These are phyloP conservation scores for Gnatocerus cornutus DNA, from an alignment of 2,888 invertebrate genomes.

Conservation along the genomic window DNA sequence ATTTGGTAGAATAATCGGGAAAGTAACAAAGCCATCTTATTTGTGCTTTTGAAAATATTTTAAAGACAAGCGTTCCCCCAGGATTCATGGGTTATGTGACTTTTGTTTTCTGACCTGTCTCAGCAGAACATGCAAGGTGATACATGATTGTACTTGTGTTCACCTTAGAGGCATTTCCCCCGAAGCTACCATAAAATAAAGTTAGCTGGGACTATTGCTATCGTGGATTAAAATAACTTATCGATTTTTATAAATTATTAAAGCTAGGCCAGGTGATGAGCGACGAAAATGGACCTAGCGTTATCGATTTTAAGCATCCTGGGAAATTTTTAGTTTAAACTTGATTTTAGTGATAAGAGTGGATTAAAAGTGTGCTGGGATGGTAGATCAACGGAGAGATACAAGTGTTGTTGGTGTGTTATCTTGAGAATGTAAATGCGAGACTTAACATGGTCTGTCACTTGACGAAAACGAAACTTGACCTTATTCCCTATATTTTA, in stretches of 20 bases:
- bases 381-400: conserved; percentile 9
- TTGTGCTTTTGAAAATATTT: conserved; percentile 33
- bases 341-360: conserved; percentile 2
- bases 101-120: conserved; percentile 28
- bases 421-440: conserved; percentile 21
- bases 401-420: conserved; percentile 19
- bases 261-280: conserved; percentile 5
- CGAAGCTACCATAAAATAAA: conserved; percentile 17
- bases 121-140: conserved; percentile 31
- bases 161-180: conserved; percentile 26
- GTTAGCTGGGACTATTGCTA: conserved; percentile 21
- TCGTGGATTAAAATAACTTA: conserved; percentile 11
- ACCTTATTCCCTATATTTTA: conserved; percentile 49
- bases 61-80: conserved; percentile 21
- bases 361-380: conserved; percentile 7
- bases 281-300: neutral
- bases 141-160: conserved; percentile 28
- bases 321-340: neutral
- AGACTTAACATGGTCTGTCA: conserved; percentile 27
- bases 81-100: conserved; percentile 36
- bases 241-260: conserved; percentile 18
- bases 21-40: conserved; percentile 5
- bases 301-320: conserved; percentile 9
- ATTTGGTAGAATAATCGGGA: too few relatives aligned
- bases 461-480: conserved; percentile 47